Percentiles rank a stretch among this genome's conserved stretches.
Conservation (phyloP, 2,888 invertebrate species). For the Drosophila robusta region DNA sequence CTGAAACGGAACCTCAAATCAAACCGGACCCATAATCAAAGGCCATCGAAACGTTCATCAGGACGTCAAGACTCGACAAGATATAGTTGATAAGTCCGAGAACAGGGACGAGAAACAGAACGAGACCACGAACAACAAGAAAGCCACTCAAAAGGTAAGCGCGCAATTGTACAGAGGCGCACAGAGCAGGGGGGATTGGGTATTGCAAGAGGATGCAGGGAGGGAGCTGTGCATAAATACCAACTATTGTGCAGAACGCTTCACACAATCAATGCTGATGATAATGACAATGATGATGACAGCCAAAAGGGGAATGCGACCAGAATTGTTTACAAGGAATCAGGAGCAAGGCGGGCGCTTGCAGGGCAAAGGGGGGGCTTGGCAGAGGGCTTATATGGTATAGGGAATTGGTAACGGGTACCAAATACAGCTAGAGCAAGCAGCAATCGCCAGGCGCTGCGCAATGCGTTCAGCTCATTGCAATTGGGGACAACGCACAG, state of each 20-base stretch:
- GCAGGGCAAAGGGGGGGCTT: not conserved
- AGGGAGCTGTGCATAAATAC: constrained; percentile 40
- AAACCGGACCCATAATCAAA: constrained; percentile 3
- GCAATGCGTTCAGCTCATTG: not conserved
- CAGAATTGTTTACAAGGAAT: constrained; percentile 20
- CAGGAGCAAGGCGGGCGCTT: not conserved
- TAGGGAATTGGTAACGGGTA: constrained; percentile 15
- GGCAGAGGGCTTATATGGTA: constrained; percentile 6
- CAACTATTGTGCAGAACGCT: constrained; percentile 56
- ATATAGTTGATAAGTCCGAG: constrained; percentile 37
- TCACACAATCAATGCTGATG: constrained; percentile 59
- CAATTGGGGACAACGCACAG: constrained; percentile 14
- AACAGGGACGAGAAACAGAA: not conserved
- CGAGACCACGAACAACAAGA: constrained; percentile 1
- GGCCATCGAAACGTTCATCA: constrained; percentile 1
- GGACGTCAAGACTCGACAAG: constrained; percentile 12
- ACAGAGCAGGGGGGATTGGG: too few relatives aligned
- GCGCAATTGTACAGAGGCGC: constrained; percentile 28
- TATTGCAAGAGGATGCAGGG: too few relatives aligned
- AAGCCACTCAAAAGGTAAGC: constrained; percentile 29
- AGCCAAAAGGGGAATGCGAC: constrained; percentile 37
- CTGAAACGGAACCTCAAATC: not conserved
- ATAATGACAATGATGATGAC: constrained; percentile 52
- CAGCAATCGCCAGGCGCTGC: not conserved
- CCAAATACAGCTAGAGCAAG: constrained; percentile 7